A percentile compares a stretch with the other conserved stretches of the same genome.
phyloP scores from a whole-genome alignment of 2,113 vertebrate species.

The Calonectris borealis region DNA sequence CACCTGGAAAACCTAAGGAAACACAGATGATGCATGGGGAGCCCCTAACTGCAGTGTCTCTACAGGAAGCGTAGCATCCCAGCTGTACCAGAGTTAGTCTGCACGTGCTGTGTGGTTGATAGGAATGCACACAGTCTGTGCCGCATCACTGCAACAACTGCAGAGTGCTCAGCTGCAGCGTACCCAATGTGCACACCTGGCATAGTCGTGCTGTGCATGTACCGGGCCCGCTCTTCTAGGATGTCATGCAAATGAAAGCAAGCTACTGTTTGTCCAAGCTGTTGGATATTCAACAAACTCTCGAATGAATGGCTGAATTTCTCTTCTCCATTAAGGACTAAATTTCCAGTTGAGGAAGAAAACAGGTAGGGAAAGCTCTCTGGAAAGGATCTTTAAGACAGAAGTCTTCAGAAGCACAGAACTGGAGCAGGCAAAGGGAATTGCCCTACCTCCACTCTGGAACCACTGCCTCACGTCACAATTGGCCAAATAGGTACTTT shows the following conservation, averaged over 20 bases:
- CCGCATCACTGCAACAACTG: background rate
- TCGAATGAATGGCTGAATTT: background rate
- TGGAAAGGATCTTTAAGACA: background rate
- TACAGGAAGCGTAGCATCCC: background rate
- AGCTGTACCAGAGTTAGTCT: background rate
- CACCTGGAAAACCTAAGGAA: background rate
- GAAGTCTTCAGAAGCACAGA: background rate
- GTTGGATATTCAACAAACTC: background rate
- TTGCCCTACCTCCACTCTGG: background rate
- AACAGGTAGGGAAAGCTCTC: background rate
- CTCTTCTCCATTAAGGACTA: background rate
- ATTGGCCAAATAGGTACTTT: background rate
- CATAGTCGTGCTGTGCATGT: rapidly evolving
- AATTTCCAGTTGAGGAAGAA: background rate
- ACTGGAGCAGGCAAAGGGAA: background rate
- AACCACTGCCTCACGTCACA: background rate
- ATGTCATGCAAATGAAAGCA: background rate
- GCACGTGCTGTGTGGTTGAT: background rate
- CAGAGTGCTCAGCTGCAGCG: background rate
- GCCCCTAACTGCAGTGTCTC: background rate
- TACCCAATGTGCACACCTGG: rapidly evolving
- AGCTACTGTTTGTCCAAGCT: background rate
- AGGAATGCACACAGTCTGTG: background rate
- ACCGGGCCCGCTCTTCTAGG: rapidly evolving
- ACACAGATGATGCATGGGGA: background rate